Evolutionary conservation across 2,113 vertebrate genomes (phyloP).

Genomic region (Solea senegalensis): DNA sequence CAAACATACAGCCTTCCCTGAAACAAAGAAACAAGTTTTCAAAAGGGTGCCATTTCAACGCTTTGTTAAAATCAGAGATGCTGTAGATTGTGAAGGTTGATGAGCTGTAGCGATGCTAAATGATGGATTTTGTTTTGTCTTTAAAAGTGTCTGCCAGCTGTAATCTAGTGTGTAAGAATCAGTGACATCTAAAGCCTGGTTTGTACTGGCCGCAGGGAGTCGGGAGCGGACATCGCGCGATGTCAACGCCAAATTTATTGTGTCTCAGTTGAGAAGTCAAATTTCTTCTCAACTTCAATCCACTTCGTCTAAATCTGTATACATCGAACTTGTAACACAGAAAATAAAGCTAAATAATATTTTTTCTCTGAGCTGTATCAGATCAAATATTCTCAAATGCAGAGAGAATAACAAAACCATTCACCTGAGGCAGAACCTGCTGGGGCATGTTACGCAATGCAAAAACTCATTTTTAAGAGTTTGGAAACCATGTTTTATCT

Average conservation of each 20-base stretch:
- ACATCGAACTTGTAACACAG: background rate
- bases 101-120: background rate
- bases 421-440: conserved; percentile 10
- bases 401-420: background rate
- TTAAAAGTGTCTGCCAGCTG: too few species aligned
- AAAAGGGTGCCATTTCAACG: background rate
- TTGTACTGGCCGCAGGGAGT: too few species aligned
- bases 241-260: too few species aligned
- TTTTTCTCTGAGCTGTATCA: background rate
- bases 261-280: too few species aligned
- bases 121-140: background rate
- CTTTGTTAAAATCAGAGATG: background rate
- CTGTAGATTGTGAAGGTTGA: background rate
- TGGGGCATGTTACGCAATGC: background rate
- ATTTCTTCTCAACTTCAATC: background rate
- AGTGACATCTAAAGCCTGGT: too few species aligned
- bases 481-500: conserved; percentile 14
- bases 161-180: too few species aligned
- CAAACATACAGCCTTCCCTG: background rate
- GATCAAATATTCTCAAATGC: background rate
- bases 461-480: conserved; percentile 7
- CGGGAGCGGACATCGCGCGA: too few species aligned
- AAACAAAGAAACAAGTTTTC: background rate
- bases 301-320: background rate
- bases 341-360: background rate